Conservation (phyloP, 2,888 invertebrate species). For the Eilema sororculum region DNA sequence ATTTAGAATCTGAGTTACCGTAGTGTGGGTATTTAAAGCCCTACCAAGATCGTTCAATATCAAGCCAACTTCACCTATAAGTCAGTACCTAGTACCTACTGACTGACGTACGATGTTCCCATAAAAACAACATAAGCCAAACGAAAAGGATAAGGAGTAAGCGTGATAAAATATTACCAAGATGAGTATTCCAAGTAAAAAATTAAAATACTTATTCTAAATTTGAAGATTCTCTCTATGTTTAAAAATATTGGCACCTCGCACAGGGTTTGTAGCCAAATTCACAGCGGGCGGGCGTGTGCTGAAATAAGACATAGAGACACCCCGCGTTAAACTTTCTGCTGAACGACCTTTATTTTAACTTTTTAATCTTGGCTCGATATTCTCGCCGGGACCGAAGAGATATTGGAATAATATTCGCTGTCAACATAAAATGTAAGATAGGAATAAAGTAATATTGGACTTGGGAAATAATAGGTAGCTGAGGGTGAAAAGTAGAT, state of each 20-base stretch:
- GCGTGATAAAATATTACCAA: too few relatives aligned
- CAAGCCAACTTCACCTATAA: too few relatives aligned
- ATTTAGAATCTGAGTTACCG: too few relatives aligned
- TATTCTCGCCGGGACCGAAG: constrained; percentile 23
- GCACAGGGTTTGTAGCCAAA: constrained; percentile 63
- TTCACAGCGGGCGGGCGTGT: constrained; percentile 36
- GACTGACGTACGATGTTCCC: too few relatives aligned
- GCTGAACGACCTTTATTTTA: constrained; percentile 45
- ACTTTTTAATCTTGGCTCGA: constrained; percentile 36
- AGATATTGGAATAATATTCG: constrained; percentile 38
- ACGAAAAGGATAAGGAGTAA: too few relatives aligned
- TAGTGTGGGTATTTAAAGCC: too few relatives aligned
- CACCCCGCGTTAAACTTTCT: constrained; percentile 35
- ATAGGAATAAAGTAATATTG: constrained; percentile 11
- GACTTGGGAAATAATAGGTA: constrained; percentile 1
- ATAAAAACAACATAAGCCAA: too few relatives aligned
- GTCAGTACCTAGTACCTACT: too few relatives aligned
- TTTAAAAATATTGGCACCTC: constrained; percentile 68
- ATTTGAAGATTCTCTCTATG: constrained; percentile 57
- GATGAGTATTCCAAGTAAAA: constrained; percentile 25
- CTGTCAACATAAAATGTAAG: constrained; percentile 32
- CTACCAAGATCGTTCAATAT: too few relatives aligned
- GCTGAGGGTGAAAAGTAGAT: constrained; percentile 1
- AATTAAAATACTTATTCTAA: constrained; percentile 38
- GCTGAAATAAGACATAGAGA: constrained; percentile 25